These are phyloP conservation scores for Melanaphis sacchari DNA, from an alignment of 1,140 invertebrate genomes.

Conservation along the genomic window DNA sequence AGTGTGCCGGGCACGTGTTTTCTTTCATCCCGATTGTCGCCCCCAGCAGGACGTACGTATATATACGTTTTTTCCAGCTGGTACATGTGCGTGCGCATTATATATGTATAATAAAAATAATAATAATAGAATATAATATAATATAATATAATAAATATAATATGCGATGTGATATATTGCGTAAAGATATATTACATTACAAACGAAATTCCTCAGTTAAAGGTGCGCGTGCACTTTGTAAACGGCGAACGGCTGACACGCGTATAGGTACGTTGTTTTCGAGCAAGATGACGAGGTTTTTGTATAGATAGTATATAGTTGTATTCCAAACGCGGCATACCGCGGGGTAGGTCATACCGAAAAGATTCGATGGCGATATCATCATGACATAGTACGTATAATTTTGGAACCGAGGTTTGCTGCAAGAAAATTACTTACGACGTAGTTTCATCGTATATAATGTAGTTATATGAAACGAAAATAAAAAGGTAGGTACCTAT, in stretches of 20 bases:
- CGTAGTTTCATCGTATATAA: neutral
- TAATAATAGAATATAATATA: neutral
- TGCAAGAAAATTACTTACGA: neutral
- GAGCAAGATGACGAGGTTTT: neutral
- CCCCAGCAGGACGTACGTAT: constrained; percentile 34
- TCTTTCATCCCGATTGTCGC: constrained; percentile 28
- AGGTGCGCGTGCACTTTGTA: constrained; percentile 17
- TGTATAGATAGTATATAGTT: neutral
- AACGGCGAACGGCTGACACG: neutral
- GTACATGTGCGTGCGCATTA: neutral
- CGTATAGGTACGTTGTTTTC: neutral
- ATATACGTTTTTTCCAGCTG: constrained; percentile 16
- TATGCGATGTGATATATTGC: constrained; percentile 23
- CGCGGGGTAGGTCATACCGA: too few relatives aligned
- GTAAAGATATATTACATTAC: neutral
- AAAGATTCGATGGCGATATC: neutral
- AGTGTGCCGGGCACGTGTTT: constrained; percentile 56
- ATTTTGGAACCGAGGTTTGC: neutral
- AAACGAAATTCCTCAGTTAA: constrained; percentile 48
- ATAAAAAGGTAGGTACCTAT: neutral
- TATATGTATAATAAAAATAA: constrained; percentile 4
- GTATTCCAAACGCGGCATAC: neutral
- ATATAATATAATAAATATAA: too few relatives aligned
- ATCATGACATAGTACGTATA: neutral
- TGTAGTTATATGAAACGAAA: too few relatives aligned